Conservation (phyloP, 2,113 vertebrate species). For the Corvus hawaiiensis region DNA sequence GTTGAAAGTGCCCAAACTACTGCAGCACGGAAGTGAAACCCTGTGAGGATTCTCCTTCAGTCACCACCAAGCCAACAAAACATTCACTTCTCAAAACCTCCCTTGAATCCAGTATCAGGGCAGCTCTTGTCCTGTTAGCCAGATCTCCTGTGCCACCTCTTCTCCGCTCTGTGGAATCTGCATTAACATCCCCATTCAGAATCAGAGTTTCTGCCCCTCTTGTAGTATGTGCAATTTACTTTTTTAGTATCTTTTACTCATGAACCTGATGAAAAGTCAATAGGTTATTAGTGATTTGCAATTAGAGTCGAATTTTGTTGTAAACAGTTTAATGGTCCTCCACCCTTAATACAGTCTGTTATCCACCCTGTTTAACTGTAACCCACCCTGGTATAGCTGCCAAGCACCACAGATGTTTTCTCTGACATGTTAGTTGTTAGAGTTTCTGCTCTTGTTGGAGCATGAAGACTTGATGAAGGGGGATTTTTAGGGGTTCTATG, state of each 20-base stretch:
- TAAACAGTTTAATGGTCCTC: constrained; percentile 10
- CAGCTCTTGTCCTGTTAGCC: neutral
- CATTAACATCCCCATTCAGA: neutral
- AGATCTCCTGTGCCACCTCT: neutral
- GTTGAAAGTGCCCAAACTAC: constrained; percentile 5
- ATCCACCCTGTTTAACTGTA: neutral
- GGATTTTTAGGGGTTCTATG: neutral
- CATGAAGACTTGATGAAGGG: neutral
- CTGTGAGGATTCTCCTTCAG: neutral
- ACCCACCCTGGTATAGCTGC: neutral
- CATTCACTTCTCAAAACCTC: neutral
- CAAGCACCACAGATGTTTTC: neutral
- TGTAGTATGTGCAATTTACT: neutral
- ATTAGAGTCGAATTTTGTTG: neutral
- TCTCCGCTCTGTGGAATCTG: neutral
- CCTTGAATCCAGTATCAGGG: neutral
- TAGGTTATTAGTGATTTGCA: neutral
- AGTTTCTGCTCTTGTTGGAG: constrained; percentile 12
- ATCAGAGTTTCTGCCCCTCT: neutral
- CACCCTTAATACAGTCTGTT: neutral
- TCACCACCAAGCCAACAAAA: neutral
- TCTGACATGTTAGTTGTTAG: neutral
- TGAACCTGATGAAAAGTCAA: neutral
- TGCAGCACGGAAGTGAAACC: neutral
- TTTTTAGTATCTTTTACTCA: neutral